A percentile compares a stretch with the other conserved stretches of the same genome.
These are phyloP conservation scores for Carassius gibelio DNA, from an alignment of 2,113 vertebrate species.

Conservation along the genomic window DNA sequence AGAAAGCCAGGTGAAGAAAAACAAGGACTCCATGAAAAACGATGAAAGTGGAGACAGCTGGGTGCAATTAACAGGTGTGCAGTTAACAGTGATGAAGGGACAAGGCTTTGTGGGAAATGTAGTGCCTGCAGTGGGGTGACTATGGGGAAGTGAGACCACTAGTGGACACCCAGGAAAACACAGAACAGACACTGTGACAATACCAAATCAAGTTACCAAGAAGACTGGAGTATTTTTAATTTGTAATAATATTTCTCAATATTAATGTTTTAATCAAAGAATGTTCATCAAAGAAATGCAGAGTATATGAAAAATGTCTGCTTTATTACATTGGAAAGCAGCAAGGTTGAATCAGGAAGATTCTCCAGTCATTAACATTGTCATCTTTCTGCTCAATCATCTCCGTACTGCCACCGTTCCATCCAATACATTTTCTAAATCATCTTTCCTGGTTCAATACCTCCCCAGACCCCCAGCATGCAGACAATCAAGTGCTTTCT, in stretches of 20 bases:
- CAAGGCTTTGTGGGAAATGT: too few species aligned
- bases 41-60: too few species aligned
- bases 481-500: conserved; percentile 51
- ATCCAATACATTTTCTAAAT: conserved; percentile 35
- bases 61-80: too few species aligned
- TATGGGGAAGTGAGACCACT: too few species aligned
- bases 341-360: not conserved
- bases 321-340: not conserved
- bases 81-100: too few species aligned
- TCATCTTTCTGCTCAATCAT: not conserved
- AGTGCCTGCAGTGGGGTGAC: too few species aligned
- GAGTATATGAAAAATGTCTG: not conserved
- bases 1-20: too few species aligned
- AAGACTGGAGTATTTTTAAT: not conserved
- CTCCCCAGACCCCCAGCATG: conserved; percentile 31
- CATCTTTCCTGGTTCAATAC: conserved; percentile 30
- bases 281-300: not conserved
- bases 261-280: not conserved
- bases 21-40: too few species aligned
- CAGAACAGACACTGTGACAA: too few species aligned
- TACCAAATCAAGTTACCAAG: not conserved
- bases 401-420: not conserved
- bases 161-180: too few species aligned
- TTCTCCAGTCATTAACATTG: not conserved
- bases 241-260: not conserved